Conservation (phyloP, 2,797 vertebrate species). For the Atherinosoma microstoma region DNA sequence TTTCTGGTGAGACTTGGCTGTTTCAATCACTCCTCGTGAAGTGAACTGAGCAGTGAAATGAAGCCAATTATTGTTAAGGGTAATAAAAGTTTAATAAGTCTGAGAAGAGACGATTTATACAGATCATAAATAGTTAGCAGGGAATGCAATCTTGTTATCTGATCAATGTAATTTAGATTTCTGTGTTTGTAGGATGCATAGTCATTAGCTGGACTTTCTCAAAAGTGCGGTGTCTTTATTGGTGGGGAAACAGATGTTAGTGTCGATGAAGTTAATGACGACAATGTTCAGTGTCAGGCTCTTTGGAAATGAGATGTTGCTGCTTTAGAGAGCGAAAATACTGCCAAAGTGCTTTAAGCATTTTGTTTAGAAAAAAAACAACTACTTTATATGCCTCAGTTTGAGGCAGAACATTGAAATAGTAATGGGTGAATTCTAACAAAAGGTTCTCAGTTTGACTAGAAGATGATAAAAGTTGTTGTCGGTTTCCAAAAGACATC, state of each 20-base stretch:
- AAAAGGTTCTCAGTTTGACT: neutral
- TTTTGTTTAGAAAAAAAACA: neutral
- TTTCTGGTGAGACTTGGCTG: neutral
- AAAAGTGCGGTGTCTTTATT: constrained; percentile 16
- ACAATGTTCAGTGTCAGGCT: neutral
- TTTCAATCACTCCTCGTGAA: constrained; percentile 22
- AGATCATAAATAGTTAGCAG: neutral
- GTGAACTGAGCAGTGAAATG: constrained; percentile 35
- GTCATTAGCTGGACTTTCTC: constrained; percentile 9
- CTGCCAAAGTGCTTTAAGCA: neutral
- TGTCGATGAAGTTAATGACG: neutral
- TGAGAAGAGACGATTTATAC: neutral
- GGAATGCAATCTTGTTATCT: neutral
- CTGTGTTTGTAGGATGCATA: neutral
- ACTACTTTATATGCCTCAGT: neutral
- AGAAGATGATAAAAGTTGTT: neutral
- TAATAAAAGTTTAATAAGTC: neutral
- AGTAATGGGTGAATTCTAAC: neutral
- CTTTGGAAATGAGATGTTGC: neutral
- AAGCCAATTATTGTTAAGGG: constrained; percentile 19
- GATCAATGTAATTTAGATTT: neutral
- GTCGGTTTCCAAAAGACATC: constrained; percentile 13
- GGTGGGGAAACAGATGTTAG: constrained; percentile 17
- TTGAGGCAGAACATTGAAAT: neutral
- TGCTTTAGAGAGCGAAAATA: neutral